These are phyloP conservation scores for Drosophila melanica DNA, from an alignment of 1,140 invertebrate genomes.

Conservation along the genomic window DNA sequence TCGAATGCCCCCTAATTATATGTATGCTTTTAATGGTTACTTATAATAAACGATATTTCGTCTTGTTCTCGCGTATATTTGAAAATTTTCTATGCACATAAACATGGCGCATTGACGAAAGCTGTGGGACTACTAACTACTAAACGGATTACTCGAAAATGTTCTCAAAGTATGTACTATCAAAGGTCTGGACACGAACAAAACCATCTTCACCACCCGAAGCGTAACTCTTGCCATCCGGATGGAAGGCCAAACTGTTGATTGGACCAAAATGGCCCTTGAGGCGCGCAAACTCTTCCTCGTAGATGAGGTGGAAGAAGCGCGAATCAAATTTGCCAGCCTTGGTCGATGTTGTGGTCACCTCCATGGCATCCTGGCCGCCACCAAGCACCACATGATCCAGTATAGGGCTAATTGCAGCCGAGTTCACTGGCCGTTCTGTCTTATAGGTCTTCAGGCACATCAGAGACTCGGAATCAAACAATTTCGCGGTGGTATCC, in stretches of 20 bases:
- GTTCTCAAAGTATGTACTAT: slow-evolving; percentile 98
- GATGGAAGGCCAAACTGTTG: slow-evolving; percentile 99
- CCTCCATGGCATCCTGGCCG: slow-evolving; percentile 99
- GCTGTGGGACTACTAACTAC: slow-evolving; percentile 54
- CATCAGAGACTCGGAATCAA: slow-evolving; percentile 93
- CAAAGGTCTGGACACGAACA: slow-evolving; percentile 97
- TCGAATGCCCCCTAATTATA: slow-evolving; percentile 53
- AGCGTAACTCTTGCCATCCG: slow-evolving; percentile 98
- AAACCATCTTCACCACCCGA: slow-evolving; percentile 99
- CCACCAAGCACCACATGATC: slow-evolving; percentile 98
- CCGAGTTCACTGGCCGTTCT: slow-evolving; percentile 98
- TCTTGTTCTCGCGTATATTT: slow-evolving; percentile 82
- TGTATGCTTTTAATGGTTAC: slow-evolving; percentile 40
- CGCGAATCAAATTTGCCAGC: slow-evolving; percentile 99
- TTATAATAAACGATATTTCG: slow-evolving; percentile 69
- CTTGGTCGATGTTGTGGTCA: slow-evolving; percentile 97
- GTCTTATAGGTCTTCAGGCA: slow-evolving; percentile 97
- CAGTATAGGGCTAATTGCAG: slow-evolving; percentile 95
- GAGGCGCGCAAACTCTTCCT: slow-evolving; percentile 99
- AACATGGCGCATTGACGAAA: slow-evolving; percentile 58
- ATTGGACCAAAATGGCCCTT: slow-evolving; percentile 99
- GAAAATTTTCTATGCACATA: slow-evolving; percentile 69
- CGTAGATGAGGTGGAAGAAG: slow-evolving; percentile 99
- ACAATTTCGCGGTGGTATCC: slow-evolving; percentile 96
- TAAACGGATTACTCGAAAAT: slow-evolving; percentile 92